Conservation (phyloP, 2,888 invertebrate genomes). For the Prosapia bicincta region DNA sequence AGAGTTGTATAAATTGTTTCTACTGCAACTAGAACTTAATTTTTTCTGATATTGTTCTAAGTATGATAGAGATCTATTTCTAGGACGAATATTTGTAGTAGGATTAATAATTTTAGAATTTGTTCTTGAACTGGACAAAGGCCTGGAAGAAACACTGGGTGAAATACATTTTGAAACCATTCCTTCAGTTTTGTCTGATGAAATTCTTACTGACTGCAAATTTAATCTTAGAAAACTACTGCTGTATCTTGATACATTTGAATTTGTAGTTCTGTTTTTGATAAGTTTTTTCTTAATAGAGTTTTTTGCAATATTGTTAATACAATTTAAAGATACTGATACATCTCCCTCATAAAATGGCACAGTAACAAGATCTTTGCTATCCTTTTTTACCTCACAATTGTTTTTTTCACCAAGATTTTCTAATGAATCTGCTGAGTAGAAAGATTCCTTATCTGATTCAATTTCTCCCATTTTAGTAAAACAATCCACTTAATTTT, state of each 20-base stretch:
- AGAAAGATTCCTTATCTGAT: not conserved
- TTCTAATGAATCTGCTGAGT: not conserved
- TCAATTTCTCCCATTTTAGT: not conserved
- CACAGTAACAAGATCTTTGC: not conserved
- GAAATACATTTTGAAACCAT: not conserved
- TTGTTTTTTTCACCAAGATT: not conserved
- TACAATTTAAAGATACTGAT: not conserved
- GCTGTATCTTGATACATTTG: not conserved
- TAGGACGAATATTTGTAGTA: constrained; percentile 7
- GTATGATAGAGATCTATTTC: constrained; percentile 15
- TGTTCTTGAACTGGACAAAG: not conserved
- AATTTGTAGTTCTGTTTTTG: not conserved
- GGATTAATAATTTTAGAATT: not conserved
- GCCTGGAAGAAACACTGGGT: not conserved
- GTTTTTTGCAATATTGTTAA: not conserved
- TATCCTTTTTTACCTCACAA: not conserved
- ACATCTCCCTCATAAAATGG: not conserved
- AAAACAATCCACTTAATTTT: not conserved
- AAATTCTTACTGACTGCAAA: not conserved
- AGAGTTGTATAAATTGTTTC: not conserved
- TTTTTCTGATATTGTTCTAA: constrained; percentile 11
- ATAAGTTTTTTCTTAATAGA: not conserved
- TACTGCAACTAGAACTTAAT: not conserved
- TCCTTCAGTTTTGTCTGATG: not conserved
- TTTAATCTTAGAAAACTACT: not conserved